These are phyloP conservation scores for Adelphocoris suturalis DNA, from an alignment of 2,888 invertebrate species.

Conservation along the genomic window DNA sequence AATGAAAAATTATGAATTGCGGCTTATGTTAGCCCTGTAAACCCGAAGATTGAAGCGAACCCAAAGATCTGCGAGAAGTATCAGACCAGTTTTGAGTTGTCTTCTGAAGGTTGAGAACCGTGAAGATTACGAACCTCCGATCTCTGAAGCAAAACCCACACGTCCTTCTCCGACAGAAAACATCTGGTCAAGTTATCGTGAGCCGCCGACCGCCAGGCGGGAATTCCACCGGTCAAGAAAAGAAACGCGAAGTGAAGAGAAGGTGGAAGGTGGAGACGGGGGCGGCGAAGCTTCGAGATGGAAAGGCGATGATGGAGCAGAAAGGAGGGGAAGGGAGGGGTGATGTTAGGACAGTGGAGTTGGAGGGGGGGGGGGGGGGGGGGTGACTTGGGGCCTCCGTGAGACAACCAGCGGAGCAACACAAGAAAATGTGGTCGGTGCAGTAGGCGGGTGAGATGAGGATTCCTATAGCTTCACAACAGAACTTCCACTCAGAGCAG, in stretches of 20 bases:
- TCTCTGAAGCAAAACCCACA: constrained; percentile 5
- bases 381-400: not conserved
- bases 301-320: not conserved
- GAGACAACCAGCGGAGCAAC: constrained; percentile 24
- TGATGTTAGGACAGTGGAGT: not conserved
- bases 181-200: constrained; percentile 36
- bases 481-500: not conserved
- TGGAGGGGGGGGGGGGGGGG: not conserved
- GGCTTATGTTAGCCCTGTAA: too few relatives aligned
- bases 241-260: not conserved
- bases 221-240: constrained; percentile 42
- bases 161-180: constrained; percentile 1
- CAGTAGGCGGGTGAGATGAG: constrained; percentile 29
- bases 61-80: not conserved
- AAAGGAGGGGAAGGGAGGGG: not conserved
- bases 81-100: not conserved
- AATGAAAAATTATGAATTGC: too few relatives aligned
- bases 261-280: not conserved
- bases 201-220: constrained; percentile 23
- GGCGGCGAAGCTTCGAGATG: not conserved
- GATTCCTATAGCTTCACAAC: constrained; percentile 39
- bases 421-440: constrained; percentile 52
- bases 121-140: not conserved
- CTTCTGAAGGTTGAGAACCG: not conserved
- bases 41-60: too few relatives aligned